Conservation (phyloP, 2,797 vertebrate species). For the Melanotaenia maccullochi region DNA sequence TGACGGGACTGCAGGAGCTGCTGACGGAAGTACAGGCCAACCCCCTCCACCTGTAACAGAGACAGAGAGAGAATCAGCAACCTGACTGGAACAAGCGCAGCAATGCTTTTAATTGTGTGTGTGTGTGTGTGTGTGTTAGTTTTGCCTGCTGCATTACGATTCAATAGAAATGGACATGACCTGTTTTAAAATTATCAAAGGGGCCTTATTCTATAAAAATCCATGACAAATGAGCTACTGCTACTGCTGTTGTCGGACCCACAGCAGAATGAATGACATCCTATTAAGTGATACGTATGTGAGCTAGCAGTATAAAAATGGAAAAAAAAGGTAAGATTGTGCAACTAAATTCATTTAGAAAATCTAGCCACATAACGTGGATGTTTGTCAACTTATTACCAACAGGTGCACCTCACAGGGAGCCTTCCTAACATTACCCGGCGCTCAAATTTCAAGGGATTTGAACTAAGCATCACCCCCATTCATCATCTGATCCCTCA, state of each 20-base stretch:
- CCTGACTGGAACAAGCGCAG: background rate
- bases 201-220: background rate
- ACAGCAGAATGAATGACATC: background rate
- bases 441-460: background rate
- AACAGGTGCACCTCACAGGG: background rate
- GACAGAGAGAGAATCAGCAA: constrained; percentile 18
- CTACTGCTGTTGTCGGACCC: background rate
- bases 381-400: background rate
- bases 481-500: background rate
- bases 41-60: constrained; percentile 88
- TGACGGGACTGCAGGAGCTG: constrained; percentile 96
- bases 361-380: background rate
- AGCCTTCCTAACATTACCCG: background rate
- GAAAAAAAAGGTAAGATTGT: too few species aligned
- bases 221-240: background rate
- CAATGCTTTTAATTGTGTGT: background rate
- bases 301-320: too few species aligned
- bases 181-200: too few species aligned
- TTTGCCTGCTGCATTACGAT: background rate
- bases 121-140: constrained; percentile 4
- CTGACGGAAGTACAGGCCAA: constrained; percentile 94
- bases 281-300: too few species aligned
- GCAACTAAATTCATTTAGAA: background rate
- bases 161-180: background rate
- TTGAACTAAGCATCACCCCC: too few species aligned